Base-by-base conservation (phyloP, 1,140 invertebrate species). In the Drosophila rufa region DNA sequence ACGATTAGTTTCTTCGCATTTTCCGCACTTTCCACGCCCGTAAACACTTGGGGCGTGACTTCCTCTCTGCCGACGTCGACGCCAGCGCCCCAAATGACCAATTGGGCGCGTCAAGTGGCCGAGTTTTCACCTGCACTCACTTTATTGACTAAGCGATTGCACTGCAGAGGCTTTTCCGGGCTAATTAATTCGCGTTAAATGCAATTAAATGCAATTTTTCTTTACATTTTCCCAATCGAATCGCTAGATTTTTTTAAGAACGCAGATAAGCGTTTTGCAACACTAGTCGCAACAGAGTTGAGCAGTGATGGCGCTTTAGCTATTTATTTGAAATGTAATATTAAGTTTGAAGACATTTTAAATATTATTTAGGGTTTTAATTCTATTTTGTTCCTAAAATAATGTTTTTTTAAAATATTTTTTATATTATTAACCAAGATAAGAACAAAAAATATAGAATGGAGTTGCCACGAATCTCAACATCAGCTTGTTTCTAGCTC, bases 1-100 rank as follows among this genome's bases (percentile, higher is more conserved):
- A 19, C 3, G 17, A 17, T 64, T 42, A 65, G 9, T 42, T 43
- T 58, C 38, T 15, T 7, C 4, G 17, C 22, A 53, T 55, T 57
- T 60, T 17, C 40, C 40, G 66, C 43, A 58, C 46, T 66, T 77
- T 42, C 27, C 61, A 60, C 27, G 71, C 69, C 68, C 66, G 75
- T 79, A 84, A 90, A 79, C 79, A 90, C 79, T 79, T 75, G 71
- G 85, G 85, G 84, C 85, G 85, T 79, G 83, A 67, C 85, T 51
- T 65, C 51, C 75, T 48, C 64, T 74, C 66, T 75, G 70, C 50
- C 65, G 76, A 83, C 83, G 80, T 82, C 80, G 67, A 50, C 75
- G 75, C 65, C 53, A 75, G 22, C 50, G 22, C 43, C 33, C 43
- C 25, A 38, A 51, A 25, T 74, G 42, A 36, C 25, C 47, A 56